phyloP scores from a whole-genome alignment of 64 coral and sea anemone genomes.

The Hydrozoanthus tunicans region DNA sequence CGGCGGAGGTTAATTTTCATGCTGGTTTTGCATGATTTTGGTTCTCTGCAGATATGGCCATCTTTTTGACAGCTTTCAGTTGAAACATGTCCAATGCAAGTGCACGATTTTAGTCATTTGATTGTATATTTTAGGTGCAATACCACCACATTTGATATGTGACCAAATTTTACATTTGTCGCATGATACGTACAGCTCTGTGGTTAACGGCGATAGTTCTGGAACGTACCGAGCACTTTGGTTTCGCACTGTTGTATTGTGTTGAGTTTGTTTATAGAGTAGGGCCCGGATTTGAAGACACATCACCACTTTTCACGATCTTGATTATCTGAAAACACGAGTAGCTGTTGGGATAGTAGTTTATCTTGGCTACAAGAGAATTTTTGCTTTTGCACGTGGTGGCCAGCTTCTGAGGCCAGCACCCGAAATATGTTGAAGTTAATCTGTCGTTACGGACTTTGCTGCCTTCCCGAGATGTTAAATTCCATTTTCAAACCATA shows the following conservation, averaged over 20 bases:
- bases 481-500: too few relatives aligned
- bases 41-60: too few relatives aligned
- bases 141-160: constrained; percentile 22
- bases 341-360: constrained; percentile 10
- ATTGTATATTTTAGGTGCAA: constrained; percentile 4
- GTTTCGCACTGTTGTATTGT: background rate
- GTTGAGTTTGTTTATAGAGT: background rate
- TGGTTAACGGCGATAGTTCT: constrained; percentile 9
- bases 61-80: too few relatives aligned
- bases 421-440: too few relatives aligned
- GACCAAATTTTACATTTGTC: background rate
- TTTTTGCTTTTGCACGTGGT: background rate
- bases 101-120: background rate
- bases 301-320: constrained; percentile 28
- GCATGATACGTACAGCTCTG: constrained; percentile 5
- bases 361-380: constrained; percentile 24
- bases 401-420: background rate
- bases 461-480: too few relatives aligned
- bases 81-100: background rate
- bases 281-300: constrained; percentile 19
- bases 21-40: too few relatives aligned
- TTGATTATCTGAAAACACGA: constrained; percentile 16
- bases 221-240: constrained; percentile 1
- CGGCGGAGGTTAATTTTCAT: too few relatives aligned
- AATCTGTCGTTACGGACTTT: too few relatives aligned